Conservation (phyloP, 1,140 invertebrate species). For the Drosophila grimshawi region DNA sequence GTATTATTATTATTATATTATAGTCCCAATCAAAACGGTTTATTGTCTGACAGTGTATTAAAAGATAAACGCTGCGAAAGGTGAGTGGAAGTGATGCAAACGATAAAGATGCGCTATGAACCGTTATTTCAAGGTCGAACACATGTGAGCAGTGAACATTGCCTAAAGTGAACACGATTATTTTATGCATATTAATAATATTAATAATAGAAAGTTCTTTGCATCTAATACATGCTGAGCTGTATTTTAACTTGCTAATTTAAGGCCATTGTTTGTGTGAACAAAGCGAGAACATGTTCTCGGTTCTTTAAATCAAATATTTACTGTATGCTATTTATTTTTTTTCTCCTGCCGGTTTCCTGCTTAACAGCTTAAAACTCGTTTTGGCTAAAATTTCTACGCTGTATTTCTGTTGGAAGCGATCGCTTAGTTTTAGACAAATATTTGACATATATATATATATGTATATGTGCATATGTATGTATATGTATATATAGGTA, state of each 20-base stretch:
- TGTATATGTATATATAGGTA: not conserved
- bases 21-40: not conserved
- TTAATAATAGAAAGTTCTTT: not conserved
- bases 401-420: too few species aligned
- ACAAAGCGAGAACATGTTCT: too few species aligned
- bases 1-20: not conserved
- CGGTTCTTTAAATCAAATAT: not conserved
- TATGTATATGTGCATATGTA: not conserved
- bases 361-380: conserved; percentile 61
- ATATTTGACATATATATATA: not conserved
- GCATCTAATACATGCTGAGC: not conserved
- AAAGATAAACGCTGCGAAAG: not conserved
- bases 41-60: not conserved
- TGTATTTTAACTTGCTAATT: not conserved
- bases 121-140: conserved; percentile 72
- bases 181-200: not conserved
- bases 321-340: conserved; percentile 17
- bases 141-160: conserved; percentile 40
- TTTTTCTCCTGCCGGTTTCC: conserved; percentile 47
- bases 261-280: too few species aligned
- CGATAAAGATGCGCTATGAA: conserved; percentile 31
- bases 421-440: too few species aligned
- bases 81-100: not conserved
- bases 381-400: conserved; percentile 39
- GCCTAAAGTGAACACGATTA: not conserved